These are phyloP conservation scores for Chrysogorgia sp. DNA, from an alignment of 92 coral and sea anemone genomes.

Conservation along the genomic window DNA sequence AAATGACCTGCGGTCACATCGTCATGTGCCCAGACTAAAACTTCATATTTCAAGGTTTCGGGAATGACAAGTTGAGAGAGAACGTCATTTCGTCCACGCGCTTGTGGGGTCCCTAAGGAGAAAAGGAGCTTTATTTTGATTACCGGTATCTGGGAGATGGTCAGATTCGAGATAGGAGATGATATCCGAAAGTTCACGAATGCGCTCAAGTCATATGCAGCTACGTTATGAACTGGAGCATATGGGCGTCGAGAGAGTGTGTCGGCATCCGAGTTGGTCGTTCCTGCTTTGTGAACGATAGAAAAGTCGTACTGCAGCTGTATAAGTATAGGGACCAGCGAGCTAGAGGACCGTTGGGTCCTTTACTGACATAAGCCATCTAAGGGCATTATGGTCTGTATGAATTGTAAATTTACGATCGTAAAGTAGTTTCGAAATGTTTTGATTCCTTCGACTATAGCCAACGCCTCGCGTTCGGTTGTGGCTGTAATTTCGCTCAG, in stretches of 20 bases:
- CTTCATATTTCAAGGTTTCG: conserved; percentile 22
- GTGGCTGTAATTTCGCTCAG: conserved; percentile 59
- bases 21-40: conserved; percentile 45
- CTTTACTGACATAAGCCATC: conserved; percentile 3
- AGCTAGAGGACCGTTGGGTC: conserved; percentile 12
- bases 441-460: conserved; percentile 49
- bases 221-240: background rate
- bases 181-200: too few species aligned
- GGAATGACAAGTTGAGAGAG: conserved; percentile 42
- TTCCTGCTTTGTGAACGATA: conserved; percentile 9
- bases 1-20: conserved; percentile 12
- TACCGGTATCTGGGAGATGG: too few species aligned
- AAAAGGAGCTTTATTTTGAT: too few species aligned
- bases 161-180: too few species aligned
- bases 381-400: conserved; percentile 58
- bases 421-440: conserved; percentile 40
- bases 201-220: too few species aligned
- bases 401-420: conserved; percentile 38
- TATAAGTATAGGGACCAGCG: conserved; percentile 10
- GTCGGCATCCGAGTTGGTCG: background rate
- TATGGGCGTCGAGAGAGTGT: conserved; percentile 1
- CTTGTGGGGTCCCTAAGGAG: too few species aligned
- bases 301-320: conserved; percentile 20
- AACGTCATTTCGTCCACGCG: background rate
- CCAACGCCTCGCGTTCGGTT: conserved; percentile 58